phyloP scores from a whole-genome alignment of 1,140 invertebrate species.

The Oppia nitens region DNA sequence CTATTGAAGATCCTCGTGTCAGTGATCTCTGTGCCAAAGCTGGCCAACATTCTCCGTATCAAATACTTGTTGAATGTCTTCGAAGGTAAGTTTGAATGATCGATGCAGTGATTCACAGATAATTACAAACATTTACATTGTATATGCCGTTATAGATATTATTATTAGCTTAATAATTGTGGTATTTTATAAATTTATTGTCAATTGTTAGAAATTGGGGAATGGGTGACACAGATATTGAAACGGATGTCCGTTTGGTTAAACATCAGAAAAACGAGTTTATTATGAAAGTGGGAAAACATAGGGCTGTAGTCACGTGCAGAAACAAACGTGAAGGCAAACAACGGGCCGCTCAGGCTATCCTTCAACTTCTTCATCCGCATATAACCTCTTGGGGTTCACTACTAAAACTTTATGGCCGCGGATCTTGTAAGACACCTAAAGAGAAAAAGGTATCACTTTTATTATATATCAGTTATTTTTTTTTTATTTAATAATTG shows the following conservation, averaged over 20 bases:
- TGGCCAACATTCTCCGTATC: constrained; percentile 83
- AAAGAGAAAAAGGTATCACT: constrained; percentile 63
- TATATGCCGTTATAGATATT: too few relatives aligned
- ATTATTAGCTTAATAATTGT: too few relatives aligned
- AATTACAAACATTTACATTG: constrained; percentile 5
- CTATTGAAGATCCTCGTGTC: constrained; percentile 79
- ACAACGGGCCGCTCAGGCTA: constrained; percentile 84
- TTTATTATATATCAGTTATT: background rate
- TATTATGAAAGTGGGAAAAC: constrained; percentile 82
- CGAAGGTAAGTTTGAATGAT: constrained; percentile 39
- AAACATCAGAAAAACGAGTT: constrained; percentile 87
- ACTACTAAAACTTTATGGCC: constrained; percentile 76
- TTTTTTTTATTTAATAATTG: too few relatives aligned
- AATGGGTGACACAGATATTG: constrained; percentile 66
- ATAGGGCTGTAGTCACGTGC: constrained; percentile 47
- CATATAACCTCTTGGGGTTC: constrained; percentile 90
- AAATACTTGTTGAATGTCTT: constrained; percentile 75
- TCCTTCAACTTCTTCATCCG: constrained; percentile 70
- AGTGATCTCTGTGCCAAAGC: constrained; percentile 84
- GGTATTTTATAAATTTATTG: constrained; percentile 10
- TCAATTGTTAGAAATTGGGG: constrained; percentile 54
- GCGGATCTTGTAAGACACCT: constrained; percentile 71
- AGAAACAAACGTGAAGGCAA: constrained; percentile 96
- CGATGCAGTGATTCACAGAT: background rate
- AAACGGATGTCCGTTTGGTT: constrained; percentile 67